These are phyloP conservation scores for Euura lappo DNA, from an alignment of 1,140 invertebrate species.

Conservation along the genomic window DNA sequence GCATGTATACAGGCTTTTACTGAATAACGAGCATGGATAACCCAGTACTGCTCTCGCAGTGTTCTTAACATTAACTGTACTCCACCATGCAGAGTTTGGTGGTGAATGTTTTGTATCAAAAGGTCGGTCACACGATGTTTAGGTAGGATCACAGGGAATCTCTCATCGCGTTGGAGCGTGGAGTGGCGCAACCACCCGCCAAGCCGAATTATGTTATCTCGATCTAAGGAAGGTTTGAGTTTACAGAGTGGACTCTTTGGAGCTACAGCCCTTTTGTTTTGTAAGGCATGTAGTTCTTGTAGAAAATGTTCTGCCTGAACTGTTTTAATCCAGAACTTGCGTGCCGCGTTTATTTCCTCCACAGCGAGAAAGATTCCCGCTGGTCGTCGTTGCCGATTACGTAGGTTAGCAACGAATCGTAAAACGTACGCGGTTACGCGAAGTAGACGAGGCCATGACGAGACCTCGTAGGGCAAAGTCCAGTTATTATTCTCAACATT, in stretches of 20 bases:
- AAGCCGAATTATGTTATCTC: conserved; percentile 23
- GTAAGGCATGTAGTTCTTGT: too few species aligned
- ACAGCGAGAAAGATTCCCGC: neutral
- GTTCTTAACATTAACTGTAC: conserved; percentile 33
- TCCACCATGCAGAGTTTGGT: conserved; percentile 39
- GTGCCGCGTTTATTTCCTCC: too few species aligned
- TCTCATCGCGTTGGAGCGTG: conserved; percentile 17
- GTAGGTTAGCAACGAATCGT: too few species aligned
- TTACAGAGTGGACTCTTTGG: too few species aligned
- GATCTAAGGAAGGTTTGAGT: conserved; percentile 21
- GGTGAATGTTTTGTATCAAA: conserved; percentile 41
- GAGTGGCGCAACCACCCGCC: conserved; percentile 29
- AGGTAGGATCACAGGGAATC: conserved; percentile 22
- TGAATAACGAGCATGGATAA: conserved; percentile 20
- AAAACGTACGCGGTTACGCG: too few species aligned
- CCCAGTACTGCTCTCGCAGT: conserved; percentile 35
- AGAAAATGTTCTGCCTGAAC: conserved; percentile 2
- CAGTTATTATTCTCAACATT: too few species aligned
- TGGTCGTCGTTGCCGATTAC: too few species aligned
- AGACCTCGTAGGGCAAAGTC: too few species aligned
- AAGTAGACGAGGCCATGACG: neutral
- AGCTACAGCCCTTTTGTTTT: too few species aligned
- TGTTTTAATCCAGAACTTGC: neutral
- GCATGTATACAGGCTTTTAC: conserved; percentile 23
- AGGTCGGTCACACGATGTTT: conserved; percentile 23